Conservation (phyloP, 92 coral and sea anemone genomes). For the Palythoa caribaeorum region DNA sequence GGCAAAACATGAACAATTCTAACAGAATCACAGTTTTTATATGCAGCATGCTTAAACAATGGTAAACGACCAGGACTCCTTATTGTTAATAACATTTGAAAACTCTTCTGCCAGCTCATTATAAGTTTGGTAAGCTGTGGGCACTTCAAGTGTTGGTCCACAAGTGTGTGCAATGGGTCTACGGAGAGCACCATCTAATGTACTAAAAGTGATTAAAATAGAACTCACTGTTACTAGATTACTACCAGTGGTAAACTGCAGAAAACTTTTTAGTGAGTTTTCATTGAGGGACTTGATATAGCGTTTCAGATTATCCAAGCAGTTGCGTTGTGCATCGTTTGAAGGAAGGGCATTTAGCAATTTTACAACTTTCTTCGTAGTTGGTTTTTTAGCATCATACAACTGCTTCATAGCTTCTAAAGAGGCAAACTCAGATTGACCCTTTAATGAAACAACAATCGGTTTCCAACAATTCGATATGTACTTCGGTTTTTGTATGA, state of each 20-base stretch:
- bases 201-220: conserved; percentile 5
- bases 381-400: conserved; percentile 36
- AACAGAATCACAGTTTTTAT: conserved; percentile 4
- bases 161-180: conserved; percentile 25
- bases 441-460: conserved; percentile 44
- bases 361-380: conserved; percentile 33
- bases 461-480: conserved; percentile 50
- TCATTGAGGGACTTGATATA: not conserved
- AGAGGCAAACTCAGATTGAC: conserved; percentile 22
- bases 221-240: conserved; percentile 1
- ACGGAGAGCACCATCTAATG: conserved; percentile 15
- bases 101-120: conserved; percentile 16
- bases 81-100: conserved; percentile 14
- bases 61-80: conserved; percentile 28
- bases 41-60: not conserved
- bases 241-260: not conserved
- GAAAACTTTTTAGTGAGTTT: not conserved
- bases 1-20: conserved; percentile 38
- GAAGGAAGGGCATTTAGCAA: conserved; percentile 7
- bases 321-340: conserved; percentile 1
- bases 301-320: not conserved
- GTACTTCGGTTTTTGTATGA: conserved; percentile 54
- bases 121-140: conserved; percentile 29
- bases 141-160: conserved; percentile 23
- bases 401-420: conserved; percentile 42